Base-by-base conservation (phyloP, 2,797 vertebrate species). In the Parotocinclus haroldoi region DNA sequence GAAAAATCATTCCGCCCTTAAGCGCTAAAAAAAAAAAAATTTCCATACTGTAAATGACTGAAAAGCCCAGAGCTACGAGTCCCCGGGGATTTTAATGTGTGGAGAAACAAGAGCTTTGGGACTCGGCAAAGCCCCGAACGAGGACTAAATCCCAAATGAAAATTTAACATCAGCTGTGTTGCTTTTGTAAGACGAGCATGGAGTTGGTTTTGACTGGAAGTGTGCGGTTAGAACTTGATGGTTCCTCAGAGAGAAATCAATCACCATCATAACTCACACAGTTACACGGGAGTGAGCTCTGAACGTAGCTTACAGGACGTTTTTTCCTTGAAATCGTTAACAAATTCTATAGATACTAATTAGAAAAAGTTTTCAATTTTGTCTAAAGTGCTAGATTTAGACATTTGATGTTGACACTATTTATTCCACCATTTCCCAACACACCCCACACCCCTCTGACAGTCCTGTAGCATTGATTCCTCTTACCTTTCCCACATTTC, bases 131-230 rank as follows among this genome's bases (percentile, higher is more conserved):
- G 11, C 36, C 58, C 60, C 38, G 16, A 17, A 36, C 10, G 14
- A 55, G 40, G 52, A 48, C 53, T 56, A 18, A 39, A 39, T 19
- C 52, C 14, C 18, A 48, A 17, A 13, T 46, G 7, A 37, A 48
- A 48, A 49, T 39, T 57, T 66, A 17, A 66, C 14, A 4, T 14
- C 13, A 6, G 12, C 52, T 7, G 16, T 38, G 17, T 44, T 45
- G 62, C 62, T 63, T 18, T 40, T 42, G 12, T n/a, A 12, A 56
- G 53, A 3, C 36, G 36, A 58, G 57, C 57, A 7, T 10, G 44
- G 9, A 19, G 45, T 18, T 38, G 45, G 39, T 53, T 52, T 27
- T 39, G 49, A 27, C 14, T 10, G 36, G 56, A 42, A 9, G 40
- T 52, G 14, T 39, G 40, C 10, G 37, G 14, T 55, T 61, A 46